Percentiles rank a stretch among this genome's conserved stretches.
Conservation (phyloP, 2,113 vertebrate genomes). For the Tenrec ecaudatus region DNA sequence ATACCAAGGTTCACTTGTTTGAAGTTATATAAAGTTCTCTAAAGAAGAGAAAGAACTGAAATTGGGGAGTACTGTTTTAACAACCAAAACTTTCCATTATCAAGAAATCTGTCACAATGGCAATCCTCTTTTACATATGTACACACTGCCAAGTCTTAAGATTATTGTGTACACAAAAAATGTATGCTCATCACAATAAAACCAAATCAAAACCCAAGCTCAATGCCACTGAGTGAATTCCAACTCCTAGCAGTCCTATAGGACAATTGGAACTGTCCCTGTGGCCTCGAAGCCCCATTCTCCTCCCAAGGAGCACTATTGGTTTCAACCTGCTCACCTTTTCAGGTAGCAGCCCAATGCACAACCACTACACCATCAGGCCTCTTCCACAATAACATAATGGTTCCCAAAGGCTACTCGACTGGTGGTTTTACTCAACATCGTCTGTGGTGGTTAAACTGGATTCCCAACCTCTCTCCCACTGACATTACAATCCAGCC, state of each 20-base stretch:
- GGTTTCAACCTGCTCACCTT: too few relatives aligned
- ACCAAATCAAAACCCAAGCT: too few relatives aligned
- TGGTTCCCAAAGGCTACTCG: constrained; percentile 19
- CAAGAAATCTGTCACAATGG: neutral
- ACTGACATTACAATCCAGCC: constrained; percentile 50
- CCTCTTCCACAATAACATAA: neutral
- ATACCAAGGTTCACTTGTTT: constrained; percentile 6
- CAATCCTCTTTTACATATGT: constrained; percentile 3
- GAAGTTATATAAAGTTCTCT: neutral
- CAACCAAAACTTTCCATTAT: constrained; percentile 21
- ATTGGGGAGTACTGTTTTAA: neutral
- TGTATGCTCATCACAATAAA: neutral
- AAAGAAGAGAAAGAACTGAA: constrained; percentile 15
- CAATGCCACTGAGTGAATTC: too few relatives aligned
- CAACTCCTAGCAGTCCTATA: too few relatives aligned
- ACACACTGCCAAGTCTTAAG: neutral
- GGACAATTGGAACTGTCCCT: too few relatives aligned
- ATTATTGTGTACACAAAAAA: neutral
- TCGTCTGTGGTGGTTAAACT: constrained; percentile 41
- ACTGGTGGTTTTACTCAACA: constrained; percentile 25
- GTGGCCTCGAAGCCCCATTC: too few relatives aligned
- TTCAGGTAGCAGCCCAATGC: too few relatives aligned
- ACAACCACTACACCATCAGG: too few relatives aligned
- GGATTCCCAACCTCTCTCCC: constrained; percentile 26
- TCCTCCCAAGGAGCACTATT: too few relatives aligned